Conservation (phyloP, 2,797 vertebrate genomes). For the Gouania willdenowi region DNA sequence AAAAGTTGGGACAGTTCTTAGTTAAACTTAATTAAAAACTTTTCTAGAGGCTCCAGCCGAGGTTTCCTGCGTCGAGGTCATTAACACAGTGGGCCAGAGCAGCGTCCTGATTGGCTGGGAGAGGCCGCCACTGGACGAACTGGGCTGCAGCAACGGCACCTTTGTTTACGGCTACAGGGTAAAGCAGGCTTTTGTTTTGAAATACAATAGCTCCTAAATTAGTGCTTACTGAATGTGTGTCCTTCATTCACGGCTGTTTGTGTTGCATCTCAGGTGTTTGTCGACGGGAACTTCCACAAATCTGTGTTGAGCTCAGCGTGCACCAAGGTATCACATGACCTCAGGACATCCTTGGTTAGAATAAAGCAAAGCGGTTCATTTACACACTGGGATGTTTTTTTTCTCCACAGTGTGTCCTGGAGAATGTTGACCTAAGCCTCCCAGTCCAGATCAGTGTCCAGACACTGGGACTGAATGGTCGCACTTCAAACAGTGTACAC, state of each 20-base stretch:
- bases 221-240: no score
- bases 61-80: slow-evolving; percentile 62
- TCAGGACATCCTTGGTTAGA: background rate
- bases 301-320: slow-evolving; percentile 61
- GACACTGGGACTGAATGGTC: slow-evolving; percentile 57
- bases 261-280: slow-evolving; percentile 33
- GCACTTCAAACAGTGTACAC: slow-evolving; percentile 48
- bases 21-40: background rate
- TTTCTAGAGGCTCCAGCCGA: slow-evolving; percentile 57
- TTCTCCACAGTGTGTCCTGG: slow-evolving; percentile 52
- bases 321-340: slow-evolving; percentile 54
- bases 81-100: slow-evolving; percentile 62
- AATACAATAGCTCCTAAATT: no score
- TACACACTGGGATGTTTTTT: background rate
- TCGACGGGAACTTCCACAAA: slow-evolving; percentile 58
- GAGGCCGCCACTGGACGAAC: slow-evolving; percentile 61
- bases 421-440: slow-evolving; percentile 47
- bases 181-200: no score
- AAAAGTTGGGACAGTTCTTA: slow-evolving; percentile 3
- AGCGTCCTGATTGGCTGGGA: slow-evolving; percentile 71
- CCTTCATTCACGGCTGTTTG: no score
- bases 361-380: background rate
- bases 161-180: slow-evolving; percentile 74
- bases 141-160: slow-evolving; percentile 67
- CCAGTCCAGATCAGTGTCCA: slow-evolving; percentile 50